Base-by-base conservation (phyloP, 2,113 vertebrate genomes). In the Tor tambroides region DNA sequence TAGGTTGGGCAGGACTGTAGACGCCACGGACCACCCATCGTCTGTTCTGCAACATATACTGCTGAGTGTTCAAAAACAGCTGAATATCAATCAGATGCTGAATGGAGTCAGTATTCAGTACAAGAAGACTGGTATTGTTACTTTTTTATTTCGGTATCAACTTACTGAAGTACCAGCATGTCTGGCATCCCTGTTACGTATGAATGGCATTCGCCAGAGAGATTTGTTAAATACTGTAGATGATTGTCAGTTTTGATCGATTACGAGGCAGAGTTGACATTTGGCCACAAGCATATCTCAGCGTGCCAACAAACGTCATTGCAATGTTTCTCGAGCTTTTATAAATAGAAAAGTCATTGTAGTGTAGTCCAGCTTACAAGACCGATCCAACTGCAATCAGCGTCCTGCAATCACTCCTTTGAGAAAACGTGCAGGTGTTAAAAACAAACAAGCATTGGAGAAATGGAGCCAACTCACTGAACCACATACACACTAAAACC, bases 401-500 rank as follows among this genome's bases (percentile, higher is more conserved):
- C n/a, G 12, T 43, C 41, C 51, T 75, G 49, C n/a, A 26, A 81
- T 56, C 8, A 23, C 54, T 82, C 79, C 79, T 82, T 75, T 75
- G 69, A 72, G 80, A 76, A 61, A 86, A 61, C 23, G 32, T 63
- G 30, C 79, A 87, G 80, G 80, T 87, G 86, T 63, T 69, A 83
- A 76, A 83, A 65, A 75, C 43, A 63, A 61, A 87, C 80, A 87
- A 71, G 72, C 8, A 8, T 32, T 15, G 26, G 49, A 81, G 65
- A 81, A 81, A 61, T 28, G 41, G 72, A 81, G 32, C 86, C 79
- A 82, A 28, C 32, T 82, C 80, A 63, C 3, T 65, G 71, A 87
- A 83, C 69, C 51, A 65, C 86, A 76, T 74, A 87, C 12, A 26
- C 67, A 54, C 41, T 83, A 84, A 77, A 84, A 91, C 88, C 87